Evolutionary conservation across 2,113 vertebrate genomes (phyloP).

Genomic region (Scortum barcoo): DNA sequence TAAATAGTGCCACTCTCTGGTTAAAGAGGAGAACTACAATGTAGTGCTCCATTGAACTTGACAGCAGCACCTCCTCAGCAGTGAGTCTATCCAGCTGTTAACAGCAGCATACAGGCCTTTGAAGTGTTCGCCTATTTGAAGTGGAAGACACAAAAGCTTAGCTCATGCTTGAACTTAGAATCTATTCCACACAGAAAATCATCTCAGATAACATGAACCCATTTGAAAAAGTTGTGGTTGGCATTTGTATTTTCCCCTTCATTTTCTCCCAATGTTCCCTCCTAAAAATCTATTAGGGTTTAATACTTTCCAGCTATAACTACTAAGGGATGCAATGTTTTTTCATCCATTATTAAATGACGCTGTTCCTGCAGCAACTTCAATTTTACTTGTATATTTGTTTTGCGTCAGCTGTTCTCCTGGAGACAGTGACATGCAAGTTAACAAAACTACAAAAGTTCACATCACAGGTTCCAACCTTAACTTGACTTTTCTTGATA

Average conservation of each 20-base stretch:
- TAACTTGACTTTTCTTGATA: not conserved
- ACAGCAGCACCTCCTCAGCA: conserved; percentile 46
- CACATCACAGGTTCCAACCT: not conserved
- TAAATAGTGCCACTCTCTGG: conserved; percentile 63
- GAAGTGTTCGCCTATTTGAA: conserved; percentile 48
- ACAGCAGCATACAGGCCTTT: conserved; percentile 62
- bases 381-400: not conserved
- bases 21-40: conserved; percentile 27
- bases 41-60: conserved; percentile 70
- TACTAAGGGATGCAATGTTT: not conserved
- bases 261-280: no score
- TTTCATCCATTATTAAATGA: conserved; percentile 11
- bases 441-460: not conserved
- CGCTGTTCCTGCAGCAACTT: not conserved
- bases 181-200: conserved; percentile 28
- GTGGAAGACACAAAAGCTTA: conserved; percentile 56
- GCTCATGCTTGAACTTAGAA: conserved; percentile 53
- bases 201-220: conserved; percentile 5
- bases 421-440: not conserved
- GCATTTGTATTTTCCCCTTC: not conserved
- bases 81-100: conserved; percentile 66
- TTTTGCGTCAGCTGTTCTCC: no score
- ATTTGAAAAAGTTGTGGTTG: conserved; percentile 1
- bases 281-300: not conserved
- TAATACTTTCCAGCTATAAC: not conserved